These are phyloP conservation scores for Odontesthes bonariensis DNA, from an alignment of 2,113 vertebrate genomes.

Conservation along the genomic window DNA sequence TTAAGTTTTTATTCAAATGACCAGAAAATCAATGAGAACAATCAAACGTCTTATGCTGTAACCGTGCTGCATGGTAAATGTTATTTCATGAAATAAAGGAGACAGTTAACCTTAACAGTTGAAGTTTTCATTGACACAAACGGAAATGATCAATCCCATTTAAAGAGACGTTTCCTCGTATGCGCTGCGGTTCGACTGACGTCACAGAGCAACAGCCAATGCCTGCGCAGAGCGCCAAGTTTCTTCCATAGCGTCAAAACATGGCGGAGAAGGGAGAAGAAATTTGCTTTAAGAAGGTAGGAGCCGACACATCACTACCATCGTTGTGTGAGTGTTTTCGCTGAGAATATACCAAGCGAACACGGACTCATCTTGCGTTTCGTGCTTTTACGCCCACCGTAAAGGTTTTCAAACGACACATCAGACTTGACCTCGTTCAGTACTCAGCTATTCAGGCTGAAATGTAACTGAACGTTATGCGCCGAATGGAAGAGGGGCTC, in stretches of 20 bases:
- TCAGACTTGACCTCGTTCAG: neutral
- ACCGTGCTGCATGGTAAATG: too few relatives aligned
- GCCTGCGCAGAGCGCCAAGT: conserved; percentile 53
- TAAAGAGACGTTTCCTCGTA: too few relatives aligned
- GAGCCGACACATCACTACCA: rapidly evolving
- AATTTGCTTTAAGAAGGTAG: conserved; percentile 78
- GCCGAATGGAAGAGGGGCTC: conserved; percentile 18
- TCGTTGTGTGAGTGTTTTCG: neutral
- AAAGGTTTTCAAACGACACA: neutral
- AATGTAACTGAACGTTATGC: neutral
- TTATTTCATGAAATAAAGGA: too few relatives aligned
- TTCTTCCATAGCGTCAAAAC: conserved; percentile 20
- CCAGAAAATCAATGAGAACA: too few relatives aligned
- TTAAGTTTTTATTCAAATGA: too few relatives aligned
- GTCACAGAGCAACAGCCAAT: conserved; percentile 53
- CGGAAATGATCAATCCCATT: too few relatives aligned
- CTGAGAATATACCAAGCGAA: neutral
- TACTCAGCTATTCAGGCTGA: neutral
- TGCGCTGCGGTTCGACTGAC: neutral
- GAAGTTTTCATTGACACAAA: too few relatives aligned
- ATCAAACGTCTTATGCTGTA: too few relatives aligned
- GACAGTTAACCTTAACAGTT: too few relatives aligned
- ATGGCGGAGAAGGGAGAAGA: conserved; percentile 74
- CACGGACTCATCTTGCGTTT: neutral
- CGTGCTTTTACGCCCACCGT: too few relatives aligned